Percentiles rank a stretch among this genome's conserved stretches.
phyloP scores from a whole-genome alignment of 2,888 invertebrate species.

The Panopea generosa region DNA sequence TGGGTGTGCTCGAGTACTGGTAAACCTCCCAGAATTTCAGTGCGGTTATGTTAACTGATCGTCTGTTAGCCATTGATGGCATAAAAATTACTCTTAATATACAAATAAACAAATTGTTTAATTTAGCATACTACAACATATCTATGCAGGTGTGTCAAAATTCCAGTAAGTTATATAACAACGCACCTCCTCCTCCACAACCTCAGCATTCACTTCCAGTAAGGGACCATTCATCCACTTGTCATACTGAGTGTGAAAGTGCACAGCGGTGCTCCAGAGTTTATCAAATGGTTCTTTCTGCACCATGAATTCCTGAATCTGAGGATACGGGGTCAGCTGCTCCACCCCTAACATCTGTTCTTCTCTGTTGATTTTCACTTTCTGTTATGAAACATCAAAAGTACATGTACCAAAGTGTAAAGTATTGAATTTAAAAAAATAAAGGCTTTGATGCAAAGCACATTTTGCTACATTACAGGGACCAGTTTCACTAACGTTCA shows the following conservation, averaged over 20 bases:
- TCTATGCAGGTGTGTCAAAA: too few relatives aligned
- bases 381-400: slow-evolving; percentile 76
- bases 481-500: too few relatives aligned
- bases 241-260: slow-evolving; percentile 83
- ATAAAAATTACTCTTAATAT: too few relatives aligned
- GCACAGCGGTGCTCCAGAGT: slow-evolving; percentile 83
- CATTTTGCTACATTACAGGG: too few relatives aligned
- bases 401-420: neutral
- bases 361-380: slow-evolving; percentile 81
- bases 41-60: too few relatives aligned
- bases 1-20: too few relatives aligned
- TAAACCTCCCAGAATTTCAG: too few relatives aligned
- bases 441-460: neutral
- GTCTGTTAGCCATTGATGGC: too few relatives aligned
- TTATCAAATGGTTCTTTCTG: slow-evolving; percentile 84
- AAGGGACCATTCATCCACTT: slow-evolving; percentile 85
- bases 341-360: slow-evolving; percentile 81
- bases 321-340: slow-evolving; percentile 78
- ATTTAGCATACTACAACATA: too few relatives aligned
- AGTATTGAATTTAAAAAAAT: neutral
- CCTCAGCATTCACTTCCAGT: slow-evolving; percentile 84
- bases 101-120: too few relatives aligned
- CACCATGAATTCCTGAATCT: slow-evolving; percentile 78
- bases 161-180: too few relatives aligned
- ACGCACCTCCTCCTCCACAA: slow-evolving; percentile 83